Percentiles rank a stretch among this genome's conserved stretches.
These are phyloP conservation scores for Erebia epiphron DNA, from an alignment of 2,888 invertebrate genomes.

Conservation along the genomic window DNA sequence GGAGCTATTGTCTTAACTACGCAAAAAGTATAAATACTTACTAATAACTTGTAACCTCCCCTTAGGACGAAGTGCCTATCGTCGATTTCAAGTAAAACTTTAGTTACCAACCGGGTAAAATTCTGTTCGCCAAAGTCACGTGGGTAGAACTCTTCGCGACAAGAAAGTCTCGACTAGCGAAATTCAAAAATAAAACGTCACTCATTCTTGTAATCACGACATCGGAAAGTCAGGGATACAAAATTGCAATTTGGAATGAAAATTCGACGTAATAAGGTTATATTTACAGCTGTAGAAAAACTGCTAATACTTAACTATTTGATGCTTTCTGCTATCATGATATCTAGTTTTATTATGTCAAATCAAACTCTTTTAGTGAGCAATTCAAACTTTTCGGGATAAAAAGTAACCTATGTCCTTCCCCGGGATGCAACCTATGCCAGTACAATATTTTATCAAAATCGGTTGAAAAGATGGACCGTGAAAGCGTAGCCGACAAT, in stretches of 20 bases:
- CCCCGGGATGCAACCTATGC: no score
- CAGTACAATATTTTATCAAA: no score
- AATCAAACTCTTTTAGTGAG: no score
- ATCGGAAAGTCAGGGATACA: not conserved
- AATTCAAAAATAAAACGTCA: constrained; percentile 17
- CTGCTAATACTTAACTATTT: not conserved
- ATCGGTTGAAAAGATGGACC: no score
- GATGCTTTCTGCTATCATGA: not conserved
- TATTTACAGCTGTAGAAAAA: not conserved
- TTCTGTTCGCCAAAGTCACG: constrained; percentile 4
- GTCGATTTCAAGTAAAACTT: not conserved
- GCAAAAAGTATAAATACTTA: not conserved
- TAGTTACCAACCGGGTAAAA: constrained; percentile 7
- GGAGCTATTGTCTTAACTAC: not conserved
- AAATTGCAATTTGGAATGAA: constrained; percentile 12
- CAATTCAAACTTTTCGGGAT: no score
- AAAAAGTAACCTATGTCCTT: no score
- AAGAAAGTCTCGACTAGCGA: constrained; percentile 3
- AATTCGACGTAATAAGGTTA: constrained; percentile 4
- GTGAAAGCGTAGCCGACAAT: no score
- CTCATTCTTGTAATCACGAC: constrained; percentile 15
- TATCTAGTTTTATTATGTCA: not conserved
- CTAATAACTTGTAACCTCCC: not conserved
- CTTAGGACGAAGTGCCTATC: not conserved
- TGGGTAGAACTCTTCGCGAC: not conserved